Base-by-base conservation (phyloP, 1,140 invertebrate genomes). In the Penaeus indicus region DNA sequence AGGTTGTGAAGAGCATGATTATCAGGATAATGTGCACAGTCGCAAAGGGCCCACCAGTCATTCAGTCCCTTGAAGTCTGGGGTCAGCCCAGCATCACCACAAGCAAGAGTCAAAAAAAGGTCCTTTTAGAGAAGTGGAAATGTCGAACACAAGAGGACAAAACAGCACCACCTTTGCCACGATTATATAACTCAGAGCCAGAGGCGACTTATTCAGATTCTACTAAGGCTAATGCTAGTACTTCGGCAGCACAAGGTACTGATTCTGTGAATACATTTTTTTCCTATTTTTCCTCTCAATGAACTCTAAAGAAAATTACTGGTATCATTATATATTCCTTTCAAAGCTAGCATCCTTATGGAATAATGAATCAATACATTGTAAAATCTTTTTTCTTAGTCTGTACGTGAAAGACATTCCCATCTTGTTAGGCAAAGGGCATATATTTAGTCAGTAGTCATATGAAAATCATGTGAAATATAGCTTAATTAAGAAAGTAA, bases 21-120 rank as follows among this genome's bases (percentile, higher is more conserved):
- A 54, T 88, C 78, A 84, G 81, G 27, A 88, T 88, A 38, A 7
- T 79, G 32, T 60, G 67, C 22, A 88, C 87, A 78, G 13, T 38
- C 54, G 87, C 47, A 54, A 88, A 64, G 64, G 82, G 63, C 32
- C 87, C 87, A 18, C 87, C 87, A 78, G 87, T 88, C 60, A 54
- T 88, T 8, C 60, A 32, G 16, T 78, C 61, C 1, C 25, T 88
- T 22, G 87, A 88, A n/a, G 61, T 88, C 21, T 88, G 87, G 87
- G 87, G 87, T n/a, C 87, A 88, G 32, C 81, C 87, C 16, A 72
- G 87, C 32, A 84, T 88, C 78, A 67, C 19, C 60, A 84, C 81
- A 54, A 62, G 72, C 19, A 88, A 88, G 61, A 21, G 8, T 64
- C 27, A 78, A 42, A 88, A 75, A 77, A 84, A 67, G 27, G 32